phyloP scores from a whole-genome alignment of 2,113 vertebrate species.

The Agapornis roseicollis region DNA sequence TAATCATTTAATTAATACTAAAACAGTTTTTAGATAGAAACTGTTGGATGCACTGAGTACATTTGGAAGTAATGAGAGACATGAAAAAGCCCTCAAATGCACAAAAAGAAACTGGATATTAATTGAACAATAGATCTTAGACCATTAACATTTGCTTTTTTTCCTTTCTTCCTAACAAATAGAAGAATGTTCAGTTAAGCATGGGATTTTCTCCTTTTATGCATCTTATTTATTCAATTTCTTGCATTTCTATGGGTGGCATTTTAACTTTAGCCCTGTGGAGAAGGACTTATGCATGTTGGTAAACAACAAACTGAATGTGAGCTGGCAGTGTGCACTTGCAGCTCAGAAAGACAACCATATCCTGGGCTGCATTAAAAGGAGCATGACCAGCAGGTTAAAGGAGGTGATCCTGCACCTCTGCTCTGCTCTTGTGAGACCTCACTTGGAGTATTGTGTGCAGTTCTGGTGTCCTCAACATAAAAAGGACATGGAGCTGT shows the following conservation, averaged over 20 bases:
- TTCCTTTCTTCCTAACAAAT: background rate
- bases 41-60: background rate
- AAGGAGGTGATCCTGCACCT: background rate
- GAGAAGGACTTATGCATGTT: background rate
- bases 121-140: background rate
- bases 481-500: too few species aligned
- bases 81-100: background rate
- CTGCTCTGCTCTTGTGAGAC: background rate
- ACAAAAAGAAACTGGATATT: background rate
- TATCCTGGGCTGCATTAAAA: background rate
- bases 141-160: background rate
- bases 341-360: background rate
- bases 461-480: background rate
- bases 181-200: background rate
- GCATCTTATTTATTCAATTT: background rate
- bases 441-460: background rate
- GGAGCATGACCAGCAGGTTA: background rate
- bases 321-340: background rate
- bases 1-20: background rate
- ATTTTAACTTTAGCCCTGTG: background rate
- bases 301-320: background rate
- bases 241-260: background rate
- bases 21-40: background rate
- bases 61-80: background rate
- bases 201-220: background rate